Evolutionary conservation across 2,113 vertebrate genomes (phyloP).

Genomic region (Elephantulus edwardii): DNA sequence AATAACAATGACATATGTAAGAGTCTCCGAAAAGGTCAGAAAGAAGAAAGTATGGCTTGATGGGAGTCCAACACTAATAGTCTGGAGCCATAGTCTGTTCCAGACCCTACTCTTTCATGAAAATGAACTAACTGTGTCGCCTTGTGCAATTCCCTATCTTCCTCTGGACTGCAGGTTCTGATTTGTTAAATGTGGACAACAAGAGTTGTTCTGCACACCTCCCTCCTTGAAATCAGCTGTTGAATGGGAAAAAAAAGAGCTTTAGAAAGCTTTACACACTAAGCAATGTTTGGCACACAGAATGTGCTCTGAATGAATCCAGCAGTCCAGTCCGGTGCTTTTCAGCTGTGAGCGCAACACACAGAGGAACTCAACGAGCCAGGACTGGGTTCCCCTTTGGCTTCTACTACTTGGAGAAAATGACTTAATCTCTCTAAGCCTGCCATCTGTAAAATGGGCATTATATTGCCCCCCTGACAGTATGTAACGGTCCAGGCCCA

Average conservation of each 20-base stretch:
- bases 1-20: background rate
- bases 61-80: background rate
- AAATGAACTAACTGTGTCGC: background rate
- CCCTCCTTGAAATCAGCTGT: background rate
- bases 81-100: background rate
- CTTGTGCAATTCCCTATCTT: background rate
- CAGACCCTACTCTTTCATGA: background rate
- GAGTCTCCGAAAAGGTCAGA: background rate
- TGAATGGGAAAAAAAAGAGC: background rate
- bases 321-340: background rate
- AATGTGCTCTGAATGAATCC: background rate
- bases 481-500: slow-evolving; percentile 29
- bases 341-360: background rate
- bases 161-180: background rate
- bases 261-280: background rate
- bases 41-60: background rate
- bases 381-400: background rate
- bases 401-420: slow-evolving; percentile 10
- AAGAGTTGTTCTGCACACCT: background rate
- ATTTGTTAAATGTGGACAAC: background rate
- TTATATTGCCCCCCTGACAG: background rate
- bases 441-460: slow-evolving; percentile 54
- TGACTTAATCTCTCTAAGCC: slow-evolving; percentile 25
- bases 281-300: background rate
- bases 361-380: background rate